phyloP scores from a whole-genome alignment of 2,888 invertebrate species.

The Lithophane leautieri region DNA sequence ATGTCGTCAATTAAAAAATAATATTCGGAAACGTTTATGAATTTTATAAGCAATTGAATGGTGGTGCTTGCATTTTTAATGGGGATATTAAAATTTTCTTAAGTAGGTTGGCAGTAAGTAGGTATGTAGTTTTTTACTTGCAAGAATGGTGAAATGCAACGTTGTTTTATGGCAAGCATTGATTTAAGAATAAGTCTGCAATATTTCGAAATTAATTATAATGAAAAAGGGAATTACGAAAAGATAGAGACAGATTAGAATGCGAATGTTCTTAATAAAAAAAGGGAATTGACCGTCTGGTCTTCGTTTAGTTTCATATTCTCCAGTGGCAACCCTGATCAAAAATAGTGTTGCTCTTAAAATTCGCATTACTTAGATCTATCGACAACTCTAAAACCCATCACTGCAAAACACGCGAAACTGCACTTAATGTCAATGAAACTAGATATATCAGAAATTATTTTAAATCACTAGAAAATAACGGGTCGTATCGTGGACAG shows the following conservation, averaged over 20 bases:
- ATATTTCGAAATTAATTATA: background rate
- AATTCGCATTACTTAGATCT: background rate
- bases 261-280: background rate
- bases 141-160: background rate
- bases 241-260: background rate
- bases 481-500: constrained; percentile 70
- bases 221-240: background rate
- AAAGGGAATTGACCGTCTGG: background rate
- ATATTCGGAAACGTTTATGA: constrained; percentile 30
- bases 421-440: constrained; percentile 81
- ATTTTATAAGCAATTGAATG: constrained; percentile 3
- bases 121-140: constrained; percentile 1
- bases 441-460: constrained; percentile 78
- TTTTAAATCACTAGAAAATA: constrained; percentile 82
- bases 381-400: constrained; percentile 33
- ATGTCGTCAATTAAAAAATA: constrained; percentile 12
- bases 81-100: background rate
- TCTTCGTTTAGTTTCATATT: no score
- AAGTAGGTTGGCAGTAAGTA: no score
- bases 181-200: background rate
- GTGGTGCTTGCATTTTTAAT: constrained; percentile 7
- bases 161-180: background rate
- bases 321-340: background rate
- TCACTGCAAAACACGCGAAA: constrained; percentile 78
- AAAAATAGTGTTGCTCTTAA: constrained; percentile 8